Evolutionary conservation across 2,113 vertebrate species (phyloP), one percentile per base, ranked within the genome.

Genomic region (Meleagris gallopavo): DNA sequence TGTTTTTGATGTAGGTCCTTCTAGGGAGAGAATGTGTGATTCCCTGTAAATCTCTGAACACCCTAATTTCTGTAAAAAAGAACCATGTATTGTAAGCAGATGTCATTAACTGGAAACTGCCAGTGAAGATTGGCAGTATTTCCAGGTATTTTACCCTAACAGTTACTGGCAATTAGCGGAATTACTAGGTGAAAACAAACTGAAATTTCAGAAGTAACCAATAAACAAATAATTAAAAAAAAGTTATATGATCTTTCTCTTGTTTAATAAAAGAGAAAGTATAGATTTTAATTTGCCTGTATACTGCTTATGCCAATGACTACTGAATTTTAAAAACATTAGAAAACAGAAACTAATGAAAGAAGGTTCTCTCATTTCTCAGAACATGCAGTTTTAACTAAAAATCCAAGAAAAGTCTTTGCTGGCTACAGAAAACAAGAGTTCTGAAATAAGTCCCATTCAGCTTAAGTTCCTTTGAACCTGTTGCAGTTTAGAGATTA

Each of bases 391-490:
- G 27, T 76, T 60, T 91, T 93, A 94, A 89, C 60, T 88, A 80
- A 89, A 93, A 73, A 85, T 66, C 72, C 79, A 90, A 74, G 71
- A 45, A 73, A 96, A 95, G 29, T 36, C 50, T 90, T 67, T 77
- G 60, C 64, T 93, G 58, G 54, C 85, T 85, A 50, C 64, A 91
- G 69, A 66, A 95, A 94, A 45, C 41, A 9, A 70, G 21, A 6
- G 0, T 93, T 91, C 72, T 91, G 40, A 83, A 91, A 8, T 66
- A 89, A 87, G 90, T 77, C 55, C 19, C 36, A 16, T 70, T 91
- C 72, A 86, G 27, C 19, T 12, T 5, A 70, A 86, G 55, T 71
- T 65, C 58, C 69, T 89, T 77, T 88, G 41, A 88, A 65, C 22
- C 85, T 73, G 61, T 87, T 79, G 25, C 20, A 72, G 22, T 72